phyloP scores from a whole-genome alignment of 2,888 invertebrate genomes.

The Lycocerus yunnanus region DNA sequence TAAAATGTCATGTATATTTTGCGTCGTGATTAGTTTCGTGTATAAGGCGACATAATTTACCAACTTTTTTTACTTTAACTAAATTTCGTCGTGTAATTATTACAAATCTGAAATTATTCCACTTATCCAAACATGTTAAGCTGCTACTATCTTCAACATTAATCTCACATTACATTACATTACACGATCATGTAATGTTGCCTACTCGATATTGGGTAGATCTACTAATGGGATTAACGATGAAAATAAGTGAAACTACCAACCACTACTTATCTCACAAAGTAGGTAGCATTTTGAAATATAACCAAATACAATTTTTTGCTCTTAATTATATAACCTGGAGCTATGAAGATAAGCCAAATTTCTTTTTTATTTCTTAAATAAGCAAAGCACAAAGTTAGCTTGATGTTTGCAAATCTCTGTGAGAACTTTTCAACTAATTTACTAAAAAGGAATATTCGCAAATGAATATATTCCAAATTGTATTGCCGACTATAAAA shows the following conservation, averaged over 20 bases:
- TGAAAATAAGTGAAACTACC: not conserved
- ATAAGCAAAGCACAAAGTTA: not conserved
- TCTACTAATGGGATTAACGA: not conserved
- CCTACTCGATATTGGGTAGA: not conserved
- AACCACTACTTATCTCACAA: not conserved
- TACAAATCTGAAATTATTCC: not conserved
- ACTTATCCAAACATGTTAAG: not conserved
- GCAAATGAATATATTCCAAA: not conserved
- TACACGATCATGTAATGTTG: not conserved
- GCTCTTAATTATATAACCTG: not conserved
- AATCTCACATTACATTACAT: not conserved
- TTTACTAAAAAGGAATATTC: not conserved
- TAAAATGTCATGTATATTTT: slow-evolving; percentile 5
- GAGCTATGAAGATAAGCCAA: not conserved
- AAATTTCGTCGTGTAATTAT: not conserved
- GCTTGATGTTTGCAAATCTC: not conserved
- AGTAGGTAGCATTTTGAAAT: not conserved
- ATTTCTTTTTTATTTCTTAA: not conserved
- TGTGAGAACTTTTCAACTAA: not conserved
- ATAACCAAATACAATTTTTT: not conserved
- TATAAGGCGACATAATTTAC: not conserved
- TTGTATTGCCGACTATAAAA: not conserved
- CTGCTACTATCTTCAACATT: not conserved
- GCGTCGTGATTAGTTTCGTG: not conserved
- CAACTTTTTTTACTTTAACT: not conserved